Conservation (phyloP, 2,797 vertebrate genomes). For the Pogonophryne albipinna region DNA sequence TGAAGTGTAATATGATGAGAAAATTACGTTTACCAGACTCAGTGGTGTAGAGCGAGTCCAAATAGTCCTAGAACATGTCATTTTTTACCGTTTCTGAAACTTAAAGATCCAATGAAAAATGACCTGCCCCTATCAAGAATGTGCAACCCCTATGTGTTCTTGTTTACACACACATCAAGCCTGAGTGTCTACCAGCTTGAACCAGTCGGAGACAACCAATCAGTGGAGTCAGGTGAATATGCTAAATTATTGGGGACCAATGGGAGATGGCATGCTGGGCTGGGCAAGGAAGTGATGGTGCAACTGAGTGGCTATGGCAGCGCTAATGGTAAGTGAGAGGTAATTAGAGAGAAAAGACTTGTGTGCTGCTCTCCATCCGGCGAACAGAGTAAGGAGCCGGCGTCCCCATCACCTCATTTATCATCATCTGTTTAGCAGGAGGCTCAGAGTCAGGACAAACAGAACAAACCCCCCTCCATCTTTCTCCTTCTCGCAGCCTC, state of each 20-base stretch:
- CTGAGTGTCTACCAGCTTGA: slow-evolving; percentile 5
- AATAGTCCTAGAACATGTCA: not conserved
- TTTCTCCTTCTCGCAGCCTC: slow-evolving; percentile 53
- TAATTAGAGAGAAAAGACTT: slow-evolving; percentile 86
- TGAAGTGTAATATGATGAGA: slow-evolving; percentile 9
- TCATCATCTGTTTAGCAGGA: slow-evolving; percentile 86
- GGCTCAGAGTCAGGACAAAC: slow-evolving; percentile 81
- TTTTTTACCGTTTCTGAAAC: not conserved
- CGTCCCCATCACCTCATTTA: slow-evolving; percentile 81
- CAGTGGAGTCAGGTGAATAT: slow-evolving; percentile 27
- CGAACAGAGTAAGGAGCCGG: slow-evolving; percentile 69
- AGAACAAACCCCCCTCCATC: slow-evolving; percentile 69
- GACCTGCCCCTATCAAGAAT: not conserved
- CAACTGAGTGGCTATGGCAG: slow-evolving; percentile 78
- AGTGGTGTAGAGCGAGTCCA: not conserved
- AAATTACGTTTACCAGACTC: not conserved
- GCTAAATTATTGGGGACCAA: slow-evolving; percentile 49
- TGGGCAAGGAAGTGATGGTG: slow-evolving; percentile 73
- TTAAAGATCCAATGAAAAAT: not conserved
- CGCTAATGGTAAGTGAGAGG: slow-evolving; percentile 85
- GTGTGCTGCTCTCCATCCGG: slow-evolving; percentile 75
- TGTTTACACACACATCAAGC: slow-evolving; percentile 22
- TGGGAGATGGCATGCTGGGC: slow-evolving; percentile 48
- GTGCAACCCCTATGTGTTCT: not conserved
- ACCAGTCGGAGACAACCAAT: slow-evolving; percentile 46